Base-by-base conservation (phyloP, 1,140 invertebrate genomes). In the Cyphomyrmex costatus region DNA sequence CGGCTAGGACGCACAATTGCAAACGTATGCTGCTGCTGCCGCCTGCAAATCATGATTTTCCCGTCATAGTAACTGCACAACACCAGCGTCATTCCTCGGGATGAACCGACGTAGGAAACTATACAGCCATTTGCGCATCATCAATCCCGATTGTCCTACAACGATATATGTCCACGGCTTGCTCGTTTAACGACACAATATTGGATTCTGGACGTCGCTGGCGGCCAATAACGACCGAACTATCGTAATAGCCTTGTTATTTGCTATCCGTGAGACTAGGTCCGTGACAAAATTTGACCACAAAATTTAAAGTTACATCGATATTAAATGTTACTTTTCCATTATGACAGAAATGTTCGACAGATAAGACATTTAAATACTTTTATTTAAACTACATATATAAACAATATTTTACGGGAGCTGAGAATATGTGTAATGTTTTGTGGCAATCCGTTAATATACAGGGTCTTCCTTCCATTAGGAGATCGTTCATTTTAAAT, bases 11-110 rank as follows among this genome's bases (percentile, higher is more conserved):
- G 56, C 51, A 58, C 61, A 53, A 42, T 49, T 78, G 82, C 33
- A 71, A 66, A 85, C 66, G 88, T 83, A 79, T 86, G 83, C 36
- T 42, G 8, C 33, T 36, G 33, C 2, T 42, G 36, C 71, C 51
- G 68, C 51, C 68, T n/a, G 85, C 88, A 87, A 91, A 91, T 91
- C 89, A 91, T 79, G 88, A 88, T 91, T 84, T 91, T 86, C 74
- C 76, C 49, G 73, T 30, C 60, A 49, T 65, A 42, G 77, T n/a
- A 58, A 65, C 68, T 70, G 53, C 46, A 30, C 86, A 49, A 36
- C 68, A 53, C 36, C 36, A 51, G n/a, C 36, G 76, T 77, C 70
- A 65, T 86, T 76, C 83, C 74, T 80, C 58, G 53, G 60, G 68
- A 89, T 88, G 42, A 70, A 60, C 36, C 70, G 36, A 46, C 42